phyloP scores from a whole-genome alignment of 2,113 vertebrate genomes.

The Myrmecophaga tridactyla region DNA sequence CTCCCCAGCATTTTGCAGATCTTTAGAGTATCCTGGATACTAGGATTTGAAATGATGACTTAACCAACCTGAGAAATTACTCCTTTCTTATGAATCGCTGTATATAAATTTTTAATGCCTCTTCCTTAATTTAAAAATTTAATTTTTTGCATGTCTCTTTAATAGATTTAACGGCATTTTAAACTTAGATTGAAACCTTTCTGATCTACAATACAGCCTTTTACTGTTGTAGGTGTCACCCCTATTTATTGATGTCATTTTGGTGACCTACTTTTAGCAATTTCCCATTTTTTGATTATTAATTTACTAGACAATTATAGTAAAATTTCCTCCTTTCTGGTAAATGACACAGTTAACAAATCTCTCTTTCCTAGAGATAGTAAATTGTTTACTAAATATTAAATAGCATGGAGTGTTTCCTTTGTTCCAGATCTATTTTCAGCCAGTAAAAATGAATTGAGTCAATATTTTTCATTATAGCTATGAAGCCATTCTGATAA shows the following conservation, averaged over 20 bases:
- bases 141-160: no score
- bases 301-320: background rate
- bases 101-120: background rate
- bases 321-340: slow-evolving; percentile 44
- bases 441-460: slow-evolving; percentile 16
- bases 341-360: background rate
- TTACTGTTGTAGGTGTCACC: background rate
- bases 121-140: no score
- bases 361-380: background rate
- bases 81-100: background rate
- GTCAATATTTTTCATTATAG: background rate
- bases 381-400: background rate
- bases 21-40: background rate
- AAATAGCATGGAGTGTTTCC: background rate
- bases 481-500: background rate
- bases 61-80: background rate
- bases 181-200: background rate
- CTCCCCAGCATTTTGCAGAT: background rate
- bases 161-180: slow-evolving; percentile 26
- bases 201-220: background rate
- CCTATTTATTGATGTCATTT: background rate
- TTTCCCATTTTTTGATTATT: background rate
- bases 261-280: background rate
- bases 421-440: slow-evolving; percentile 31
- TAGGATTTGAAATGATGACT: background rate